These are phyloP conservation scores for Odontophorus gujanensis DNA, from an alignment of 2,113 vertebrate species.

Conservation along the genomic window DNA sequence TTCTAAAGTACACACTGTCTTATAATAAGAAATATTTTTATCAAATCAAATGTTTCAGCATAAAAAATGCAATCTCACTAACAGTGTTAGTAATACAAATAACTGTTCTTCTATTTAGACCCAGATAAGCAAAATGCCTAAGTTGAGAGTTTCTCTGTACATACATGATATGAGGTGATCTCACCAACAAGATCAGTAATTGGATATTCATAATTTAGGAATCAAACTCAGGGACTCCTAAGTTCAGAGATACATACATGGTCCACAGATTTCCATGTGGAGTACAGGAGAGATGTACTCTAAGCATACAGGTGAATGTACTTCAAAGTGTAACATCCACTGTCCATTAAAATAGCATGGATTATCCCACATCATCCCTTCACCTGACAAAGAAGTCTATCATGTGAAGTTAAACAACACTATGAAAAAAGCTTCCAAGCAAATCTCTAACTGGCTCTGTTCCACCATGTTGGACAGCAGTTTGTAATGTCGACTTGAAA, in stretches of 20 bases:
- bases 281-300: not conserved
- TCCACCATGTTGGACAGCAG: not conserved
- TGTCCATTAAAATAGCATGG: not conserved
- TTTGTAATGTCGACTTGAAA: not conserved
- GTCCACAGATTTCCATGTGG: not conserved
- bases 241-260: fast-evolving
- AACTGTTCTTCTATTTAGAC: not conserved
- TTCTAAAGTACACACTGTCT: not conserved
- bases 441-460: not conserved
- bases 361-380: not conserved
- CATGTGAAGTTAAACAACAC: not conserved
- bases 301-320: not conserved
- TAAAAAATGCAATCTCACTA: not conserved
- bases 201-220: not conserved
- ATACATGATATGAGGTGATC: not conserved
- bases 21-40: not conserved
- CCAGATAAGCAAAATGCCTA: not conserved
- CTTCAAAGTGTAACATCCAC: not conserved
- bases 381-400: not conserved
- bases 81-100: not conserved
- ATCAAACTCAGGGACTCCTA: not conserved
- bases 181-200: not conserved
- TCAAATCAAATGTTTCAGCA: not conserved
- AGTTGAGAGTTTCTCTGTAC: not conserved
- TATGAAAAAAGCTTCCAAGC: not conserved